phyloP scores from a whole-genome alignment of 2,797 vertebrate genomes.

The Ispidina picta region DNA sequence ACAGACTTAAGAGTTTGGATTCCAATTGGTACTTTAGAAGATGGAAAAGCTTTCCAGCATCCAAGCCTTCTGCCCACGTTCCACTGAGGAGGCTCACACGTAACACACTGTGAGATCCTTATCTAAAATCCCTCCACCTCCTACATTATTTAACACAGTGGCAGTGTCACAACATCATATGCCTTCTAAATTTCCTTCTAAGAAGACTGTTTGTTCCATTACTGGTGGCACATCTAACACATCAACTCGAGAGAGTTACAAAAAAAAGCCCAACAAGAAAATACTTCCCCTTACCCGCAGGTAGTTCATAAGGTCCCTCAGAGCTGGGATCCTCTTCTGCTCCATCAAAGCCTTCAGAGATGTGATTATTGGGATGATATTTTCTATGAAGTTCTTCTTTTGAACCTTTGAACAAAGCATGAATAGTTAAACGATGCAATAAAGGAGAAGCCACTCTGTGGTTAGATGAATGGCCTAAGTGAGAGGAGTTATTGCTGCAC shows the following conservation, averaged over 20 bases:
- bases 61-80: slow-evolving; percentile 30
- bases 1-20: slow-evolving; percentile 38
- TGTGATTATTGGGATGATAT: slow-evolving; percentile 90
- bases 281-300: slow-evolving; percentile 82
- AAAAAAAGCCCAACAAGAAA: not conserved
- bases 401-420: slow-evolving; percentile 83
- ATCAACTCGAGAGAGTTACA: not conserved
- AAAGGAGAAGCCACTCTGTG: not conserved
- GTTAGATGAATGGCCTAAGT: not conserved
- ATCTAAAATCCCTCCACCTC: slow-evolving; percentile 38
- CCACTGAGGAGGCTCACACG: slow-evolving; percentile 30
- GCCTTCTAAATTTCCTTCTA: slow-evolving; percentile 10
- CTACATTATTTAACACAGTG: slow-evolving; percentile 34
- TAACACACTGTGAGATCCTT: not conserved
- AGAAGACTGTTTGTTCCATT: not conserved
- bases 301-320: slow-evolving; percentile 91
- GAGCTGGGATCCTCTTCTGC: slow-evolving; percentile 85
- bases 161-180: slow-evolving; percentile 35
- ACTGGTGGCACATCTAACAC: not conserved
- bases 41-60: not conserved
- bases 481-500: not conserved
- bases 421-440: not conserved
- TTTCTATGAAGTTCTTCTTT: slow-evolving; percentile 92
- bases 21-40: slow-evolving; percentile 35
- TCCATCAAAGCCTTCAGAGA: slow-evolving; percentile 89